These are phyloP conservation scores for Crocidura indochinensis DNA, from an alignment of 2,797 vertebrate genomes.

Conservation along the genomic window DNA sequence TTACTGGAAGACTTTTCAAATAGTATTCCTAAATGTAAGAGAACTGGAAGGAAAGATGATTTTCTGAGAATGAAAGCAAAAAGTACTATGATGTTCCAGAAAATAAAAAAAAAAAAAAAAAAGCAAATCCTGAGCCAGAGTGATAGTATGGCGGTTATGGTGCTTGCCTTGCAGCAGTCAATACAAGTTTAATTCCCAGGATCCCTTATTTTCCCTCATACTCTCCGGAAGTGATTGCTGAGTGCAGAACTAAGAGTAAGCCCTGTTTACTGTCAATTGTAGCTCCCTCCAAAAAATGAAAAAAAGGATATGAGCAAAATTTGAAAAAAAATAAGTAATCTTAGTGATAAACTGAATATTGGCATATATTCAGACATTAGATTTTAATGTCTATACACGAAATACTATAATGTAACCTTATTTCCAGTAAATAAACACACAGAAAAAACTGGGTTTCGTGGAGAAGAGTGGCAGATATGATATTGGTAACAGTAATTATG, in stretches of 20 bases:
- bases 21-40: slow-evolving; percentile 24
- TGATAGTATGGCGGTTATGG: not conserved
- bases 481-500: not conserved
- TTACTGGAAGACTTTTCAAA: not conserved
- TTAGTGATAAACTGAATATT: not conserved
- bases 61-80: not conserved
- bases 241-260: no score
- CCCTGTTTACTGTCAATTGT: not conserved
- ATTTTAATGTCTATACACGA: not conserved
- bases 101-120: not conserved
- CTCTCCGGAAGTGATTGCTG: no score
- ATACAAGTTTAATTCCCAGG: no score
- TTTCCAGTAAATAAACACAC: not conserved
- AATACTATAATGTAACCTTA: not conserved
- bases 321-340: not conserved
- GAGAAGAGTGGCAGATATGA: not conserved
- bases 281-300: not conserved
- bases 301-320: slow-evolving; percentile 40
- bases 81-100: not conserved
- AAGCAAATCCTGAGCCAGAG: no score
- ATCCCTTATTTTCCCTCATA: no score
- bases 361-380: not conserved
- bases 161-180: not conserved
- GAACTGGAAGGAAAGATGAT: not conserved
- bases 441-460: not conserved